These are phyloP conservation scores for Lanius collurio DNA, from an alignment of 2,113 vertebrate species.

Conservation along the genomic window DNA sequence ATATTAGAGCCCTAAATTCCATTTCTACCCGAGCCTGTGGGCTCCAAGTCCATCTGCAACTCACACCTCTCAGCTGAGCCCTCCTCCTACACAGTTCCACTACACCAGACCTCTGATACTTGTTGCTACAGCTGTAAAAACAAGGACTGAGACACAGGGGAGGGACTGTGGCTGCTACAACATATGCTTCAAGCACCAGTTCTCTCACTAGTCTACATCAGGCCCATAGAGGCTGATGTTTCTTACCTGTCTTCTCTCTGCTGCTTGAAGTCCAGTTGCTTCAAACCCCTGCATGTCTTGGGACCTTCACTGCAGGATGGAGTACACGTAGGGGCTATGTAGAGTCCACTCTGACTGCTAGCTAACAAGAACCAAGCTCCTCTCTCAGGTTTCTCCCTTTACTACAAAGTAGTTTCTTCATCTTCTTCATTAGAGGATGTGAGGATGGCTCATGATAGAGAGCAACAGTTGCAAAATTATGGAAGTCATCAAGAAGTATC, in stretches of 20 bases:
- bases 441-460: background rate
- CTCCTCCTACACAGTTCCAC: background rate
- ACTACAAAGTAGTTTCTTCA: background rate
- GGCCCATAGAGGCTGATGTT: background rate
- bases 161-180: background rate
- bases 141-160: background rate
- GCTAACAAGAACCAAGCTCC: background rate
- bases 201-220: background rate
- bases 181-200: background rate
- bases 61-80: background rate
- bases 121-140: conserved; percentile 29
- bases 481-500: background rate
- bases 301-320: background rate
- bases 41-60: background rate
- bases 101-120: background rate
- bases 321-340: background rate
- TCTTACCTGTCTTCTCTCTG: background rate
- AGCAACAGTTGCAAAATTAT: background rate
- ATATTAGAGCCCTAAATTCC: background rate
- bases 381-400: background rate
- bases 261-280: background rate
- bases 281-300: too few relatives aligned
- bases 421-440: background rate
- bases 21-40: background rate
- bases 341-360: too few relatives aligned